Percentiles rank a stretch among this genome's conserved stretches.
phyloP scores from a whole-genome alignment of 2,888 invertebrate genomes.

The Dryadula phaetusa region DNA sequence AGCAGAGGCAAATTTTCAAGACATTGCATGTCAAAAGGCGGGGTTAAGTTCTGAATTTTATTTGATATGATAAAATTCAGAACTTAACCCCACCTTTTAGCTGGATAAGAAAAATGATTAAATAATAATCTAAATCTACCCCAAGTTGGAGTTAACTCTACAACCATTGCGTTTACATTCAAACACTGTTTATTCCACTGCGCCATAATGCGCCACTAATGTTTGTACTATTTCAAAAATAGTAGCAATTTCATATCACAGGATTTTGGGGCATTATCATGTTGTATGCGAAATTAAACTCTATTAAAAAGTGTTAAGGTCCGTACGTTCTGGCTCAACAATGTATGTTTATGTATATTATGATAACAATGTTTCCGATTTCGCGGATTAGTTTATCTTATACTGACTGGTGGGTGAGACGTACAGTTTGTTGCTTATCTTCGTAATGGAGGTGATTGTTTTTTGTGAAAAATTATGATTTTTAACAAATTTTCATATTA shows the following conservation, averaged over 20 bases:
- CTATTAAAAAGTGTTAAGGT: constrained; percentile 3
- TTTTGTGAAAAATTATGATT: constrained; percentile 8
- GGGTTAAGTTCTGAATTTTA: no score
- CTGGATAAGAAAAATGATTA: no score
- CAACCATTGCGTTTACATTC: no score
- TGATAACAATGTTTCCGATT: constrained; percentile 30
- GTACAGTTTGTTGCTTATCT: constrained; percentile 27
- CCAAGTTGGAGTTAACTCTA: no score
- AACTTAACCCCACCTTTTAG: no score
- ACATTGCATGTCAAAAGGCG: no score
- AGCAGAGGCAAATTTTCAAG: no score
- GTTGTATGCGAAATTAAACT: not conserved
- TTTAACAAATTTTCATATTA: not conserved
- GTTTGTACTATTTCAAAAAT: not conserved
- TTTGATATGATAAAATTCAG: no score
- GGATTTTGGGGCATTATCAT: not conserved
- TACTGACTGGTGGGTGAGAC: constrained; percentile 24
- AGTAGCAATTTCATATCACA: not conserved
- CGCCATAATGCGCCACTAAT: no score
- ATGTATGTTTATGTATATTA: not conserved
- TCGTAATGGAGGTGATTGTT: constrained; percentile 37
- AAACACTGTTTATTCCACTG: no score
- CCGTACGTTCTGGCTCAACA: not conserved
- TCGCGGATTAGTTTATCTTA: constrained; percentile 42
- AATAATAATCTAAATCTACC: no score